Conservation (phyloP, 64 coral and sea anemone genomes). For the Actinia equina region DNA sequence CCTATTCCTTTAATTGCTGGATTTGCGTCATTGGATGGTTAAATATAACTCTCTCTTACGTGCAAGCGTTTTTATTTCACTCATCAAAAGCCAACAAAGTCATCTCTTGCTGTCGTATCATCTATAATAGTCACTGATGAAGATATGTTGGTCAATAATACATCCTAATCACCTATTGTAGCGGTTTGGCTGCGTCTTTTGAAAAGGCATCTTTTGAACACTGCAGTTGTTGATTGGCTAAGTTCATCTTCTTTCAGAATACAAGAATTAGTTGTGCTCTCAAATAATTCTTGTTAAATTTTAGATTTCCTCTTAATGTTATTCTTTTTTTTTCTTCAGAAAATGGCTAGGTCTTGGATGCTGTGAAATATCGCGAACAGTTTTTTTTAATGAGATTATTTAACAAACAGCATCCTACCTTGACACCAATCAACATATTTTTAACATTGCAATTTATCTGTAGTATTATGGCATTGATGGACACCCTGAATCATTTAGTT, state of each 20-base stretch:
- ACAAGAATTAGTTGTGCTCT: neutral
- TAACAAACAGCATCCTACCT: too few species aligned
- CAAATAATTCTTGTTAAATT: neutral
- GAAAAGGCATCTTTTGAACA: neutral
- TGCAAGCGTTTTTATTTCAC: neutral
- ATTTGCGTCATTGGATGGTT: neutral
- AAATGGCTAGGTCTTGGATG: neutral
- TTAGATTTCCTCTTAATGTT: too few species aligned
- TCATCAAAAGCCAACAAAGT: neutral
- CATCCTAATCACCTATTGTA: neutral
- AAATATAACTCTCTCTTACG: neutral
- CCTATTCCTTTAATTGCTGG: neutral
- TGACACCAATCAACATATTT: too few species aligned
- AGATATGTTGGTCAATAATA: neutral
- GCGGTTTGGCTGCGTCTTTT: neutral
- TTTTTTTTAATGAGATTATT: too few species aligned
- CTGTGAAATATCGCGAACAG: too few species aligned
- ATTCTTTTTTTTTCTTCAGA: too few species aligned
- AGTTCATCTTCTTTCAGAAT: neutral
- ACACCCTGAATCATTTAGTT: too few species aligned
- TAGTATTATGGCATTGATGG: too few species aligned
- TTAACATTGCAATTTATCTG: too few species aligned
- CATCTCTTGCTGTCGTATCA: neutral
- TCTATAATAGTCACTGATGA: neutral
- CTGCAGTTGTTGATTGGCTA: neutral